Conservation (phyloP, 2,888 invertebrate genomes). For the Homarus gammarus region DNA sequence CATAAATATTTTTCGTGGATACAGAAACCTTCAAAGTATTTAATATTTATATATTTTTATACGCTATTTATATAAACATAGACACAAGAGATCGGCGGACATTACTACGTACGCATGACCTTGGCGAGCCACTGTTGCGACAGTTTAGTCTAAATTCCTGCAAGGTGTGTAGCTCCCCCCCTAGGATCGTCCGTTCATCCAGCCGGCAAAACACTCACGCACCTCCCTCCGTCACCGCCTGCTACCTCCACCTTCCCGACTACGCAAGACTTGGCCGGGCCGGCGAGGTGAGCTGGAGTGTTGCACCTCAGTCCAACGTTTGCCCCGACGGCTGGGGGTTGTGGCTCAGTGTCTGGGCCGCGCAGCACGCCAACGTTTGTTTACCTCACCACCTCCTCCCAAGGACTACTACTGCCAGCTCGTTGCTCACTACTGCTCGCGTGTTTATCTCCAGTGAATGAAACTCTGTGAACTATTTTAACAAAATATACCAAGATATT, state of each 20-base stretch:
- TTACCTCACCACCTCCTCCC: neutral
- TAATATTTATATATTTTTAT: no score
- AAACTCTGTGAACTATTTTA: neutral
- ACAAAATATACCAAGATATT: neutral
- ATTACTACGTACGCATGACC: neutral
- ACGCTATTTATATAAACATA: no score
- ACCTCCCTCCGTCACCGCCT: constrained; percentile 8
- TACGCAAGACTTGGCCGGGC: constrained; percentile 36
- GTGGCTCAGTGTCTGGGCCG: constrained; percentile 35
- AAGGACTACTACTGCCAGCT: neutral
- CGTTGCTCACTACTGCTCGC: neutral
- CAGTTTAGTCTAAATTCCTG: neutral
- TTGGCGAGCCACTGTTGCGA: neutral
- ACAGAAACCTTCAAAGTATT: no score
- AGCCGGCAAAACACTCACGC: neutral
- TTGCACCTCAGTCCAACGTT: constrained; percentile 46
- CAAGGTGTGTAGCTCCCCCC: neutral
- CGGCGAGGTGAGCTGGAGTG: constrained; percentile 8
- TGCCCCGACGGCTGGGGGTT: constrained; percentile 50
- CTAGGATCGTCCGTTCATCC: neutral
- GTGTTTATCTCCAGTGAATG: no score
- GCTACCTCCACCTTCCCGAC: constrained; percentile 16
- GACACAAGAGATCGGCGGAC: no score
- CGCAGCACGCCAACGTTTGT: constrained; percentile 32
- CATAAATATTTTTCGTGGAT: no score